Conservation (phyloP, 1,140 invertebrate species). For the Eumaeus atala region DNA sequence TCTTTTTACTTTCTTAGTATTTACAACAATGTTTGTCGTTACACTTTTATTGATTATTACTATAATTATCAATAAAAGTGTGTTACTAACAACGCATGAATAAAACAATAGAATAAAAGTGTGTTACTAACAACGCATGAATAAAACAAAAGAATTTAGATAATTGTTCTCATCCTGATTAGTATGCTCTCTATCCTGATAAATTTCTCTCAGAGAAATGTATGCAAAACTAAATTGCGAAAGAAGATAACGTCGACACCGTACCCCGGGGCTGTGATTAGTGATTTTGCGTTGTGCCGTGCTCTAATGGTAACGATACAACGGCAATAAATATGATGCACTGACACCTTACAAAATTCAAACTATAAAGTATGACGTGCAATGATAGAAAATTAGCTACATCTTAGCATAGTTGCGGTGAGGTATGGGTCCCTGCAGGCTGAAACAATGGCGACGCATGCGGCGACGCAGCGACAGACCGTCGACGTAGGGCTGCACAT, state of each 20-base stretch:
- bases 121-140: no score
- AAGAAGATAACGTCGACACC: conserved; percentile 41
- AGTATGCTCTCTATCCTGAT: no score
- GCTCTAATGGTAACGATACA: conserved; percentile 38
- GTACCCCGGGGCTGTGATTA: conserved; percentile 45
- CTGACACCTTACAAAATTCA: conserved; percentile 66
- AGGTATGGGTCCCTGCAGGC: conserved; percentile 49
- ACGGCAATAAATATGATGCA: conserved; percentile 61
- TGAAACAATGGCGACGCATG: conserved; percentile 10
- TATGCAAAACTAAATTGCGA: conserved; percentile 29
- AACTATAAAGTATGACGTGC: conserved; percentile 61
- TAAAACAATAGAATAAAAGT: no score
- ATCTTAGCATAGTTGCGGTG: conserved; percentile 62
- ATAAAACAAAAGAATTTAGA: no score
- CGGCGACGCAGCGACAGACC: conserved; percentile 18
- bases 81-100: no score
- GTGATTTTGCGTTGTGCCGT: conserved; percentile 40
- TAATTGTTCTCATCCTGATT: no score
- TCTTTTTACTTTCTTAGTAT: no score
- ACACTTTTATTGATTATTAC: no score
- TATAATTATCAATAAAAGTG: no score
- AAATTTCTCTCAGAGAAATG: conserved; percentile 6
- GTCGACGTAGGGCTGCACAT: background rate
- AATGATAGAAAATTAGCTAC: conserved; percentile 71
- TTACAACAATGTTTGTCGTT: no score